Conservation (phyloP, 64 coral and sea anemone species). For the Astreopora myriophthalma region DNA sequence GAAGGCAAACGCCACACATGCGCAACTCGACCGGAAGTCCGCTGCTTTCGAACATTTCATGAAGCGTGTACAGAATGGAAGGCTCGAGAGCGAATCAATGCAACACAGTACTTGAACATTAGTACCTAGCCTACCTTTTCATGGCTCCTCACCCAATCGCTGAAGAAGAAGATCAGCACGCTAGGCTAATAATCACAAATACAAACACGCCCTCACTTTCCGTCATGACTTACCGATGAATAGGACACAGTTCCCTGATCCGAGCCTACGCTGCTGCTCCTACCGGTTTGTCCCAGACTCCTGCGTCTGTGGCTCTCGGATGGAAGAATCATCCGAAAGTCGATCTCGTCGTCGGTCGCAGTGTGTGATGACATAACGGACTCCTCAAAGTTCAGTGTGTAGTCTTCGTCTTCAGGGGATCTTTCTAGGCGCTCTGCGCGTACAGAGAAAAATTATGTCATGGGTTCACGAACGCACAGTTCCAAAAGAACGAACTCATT, state of each 20-base stretch:
- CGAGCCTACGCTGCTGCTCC: conserved; percentile 63
- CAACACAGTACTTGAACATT: too few species aligned
- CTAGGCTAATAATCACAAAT: not conserved
- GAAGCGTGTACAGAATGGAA: too few species aligned
- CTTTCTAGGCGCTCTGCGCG: not conserved
- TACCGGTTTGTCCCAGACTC: conserved; percentile 74
- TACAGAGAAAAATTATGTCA: not conserved
- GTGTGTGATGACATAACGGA: conserved; percentile 89
- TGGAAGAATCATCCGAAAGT: conserved; percentile 85
- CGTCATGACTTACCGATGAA: conserved; percentile 69
- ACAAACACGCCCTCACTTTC: not conserved
- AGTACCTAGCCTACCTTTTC: too few species aligned
- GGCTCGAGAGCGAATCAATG: too few species aligned
- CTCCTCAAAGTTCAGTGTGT: conserved; percentile 87
- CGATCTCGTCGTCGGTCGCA: conserved; percentile 92
- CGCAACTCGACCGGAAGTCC: too few species aligned
- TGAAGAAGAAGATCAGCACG: too few species aligned
- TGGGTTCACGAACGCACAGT: not conserved
- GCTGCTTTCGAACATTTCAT: too few species aligned
- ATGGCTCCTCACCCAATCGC: too few species aligned
- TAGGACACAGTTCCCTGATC: conserved; percentile 81
- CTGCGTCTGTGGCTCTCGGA: conserved; percentile 84
- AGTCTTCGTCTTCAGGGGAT: conserved; percentile 60
- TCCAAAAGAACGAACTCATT: not conserved
- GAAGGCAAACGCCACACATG: too few species aligned